Evolutionary conservation across 37 sponge, comb jelly and placozoan species (phyloP), one percentile per base, ranked within the genome.

Genomic region (Spongilla lacustris): DNA sequence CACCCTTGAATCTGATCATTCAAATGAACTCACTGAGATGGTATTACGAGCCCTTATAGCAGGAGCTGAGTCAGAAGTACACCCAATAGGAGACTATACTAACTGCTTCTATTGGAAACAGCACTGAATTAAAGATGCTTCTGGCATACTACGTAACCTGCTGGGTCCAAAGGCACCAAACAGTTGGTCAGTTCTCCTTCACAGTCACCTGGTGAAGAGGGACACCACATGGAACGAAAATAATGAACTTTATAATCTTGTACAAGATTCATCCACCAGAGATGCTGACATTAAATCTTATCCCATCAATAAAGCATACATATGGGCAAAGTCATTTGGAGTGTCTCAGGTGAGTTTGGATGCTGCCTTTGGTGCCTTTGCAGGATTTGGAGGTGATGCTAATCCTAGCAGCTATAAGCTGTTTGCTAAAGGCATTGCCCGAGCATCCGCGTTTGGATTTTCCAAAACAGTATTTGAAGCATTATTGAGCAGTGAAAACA

Each of bases 301-400:
- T 66, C 91, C 91, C 2, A 34, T 29, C 21, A 82, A 90, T 82
- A 90, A 68, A 41, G 91, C 91, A 19, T 90, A 90, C 82, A 85
- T 90, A 11, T 90, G 86, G 85, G 86, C 86, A 21, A 85, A 90
- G 77, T 85, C 79, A 37, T 76, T 85, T 85, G 91, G 91, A 25
- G 68, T 81, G 50, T 33, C 33, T n/a, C 78, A 85, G 70, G 66
- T 85, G 30, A 66, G 81, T 67, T 76, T 73, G 14, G 81, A 81
- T 4, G 12, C 85, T 37, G 91, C 83, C 19, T 81, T 82, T 38
- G 91, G 91, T 72, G 91, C 76, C 0, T 90, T 90, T 81, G 77
- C 67, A 49, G 91, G 91, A 31, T 68, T 75, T 28, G 91, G 91
- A 24, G 75, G 48, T 12, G 36, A 26, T 4, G 1, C 50, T 19